Evolutionary conservation across 2,797 vertebrate genomes (phyloP).

Genomic region (Enoplosus armatus): DNA sequence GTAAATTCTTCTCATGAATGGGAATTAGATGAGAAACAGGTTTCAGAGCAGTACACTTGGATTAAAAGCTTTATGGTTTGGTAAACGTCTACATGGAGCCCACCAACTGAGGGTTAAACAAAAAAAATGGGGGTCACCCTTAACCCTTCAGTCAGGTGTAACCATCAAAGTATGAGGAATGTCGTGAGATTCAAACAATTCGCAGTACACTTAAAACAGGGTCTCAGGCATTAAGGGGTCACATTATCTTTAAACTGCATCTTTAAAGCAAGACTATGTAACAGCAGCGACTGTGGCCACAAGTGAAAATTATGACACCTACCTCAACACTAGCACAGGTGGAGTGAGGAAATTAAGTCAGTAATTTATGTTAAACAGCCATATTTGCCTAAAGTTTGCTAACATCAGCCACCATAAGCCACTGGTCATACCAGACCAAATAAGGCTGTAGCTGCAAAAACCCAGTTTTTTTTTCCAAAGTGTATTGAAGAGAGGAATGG

Average conservation of each 20-base stretch:
- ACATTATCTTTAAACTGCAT: background rate
- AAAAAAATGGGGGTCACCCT: slow-evolving; percentile 63
- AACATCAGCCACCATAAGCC: slow-evolving; percentile 8
- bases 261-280: too few species aligned
- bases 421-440: slow-evolving; percentile 31
- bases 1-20: background rate
- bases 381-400: slow-evolving; percentile 14
- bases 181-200: slow-evolving; percentile 6
- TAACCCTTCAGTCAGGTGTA: slow-evolving; percentile 53
- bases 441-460: slow-evolving; percentile 27
- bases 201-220: background rate
- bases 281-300: background rate
- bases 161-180: slow-evolving; percentile 42
- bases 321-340: background rate
- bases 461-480: too few species aligned
- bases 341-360: background rate
- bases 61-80: slow-evolving; percentile 60
- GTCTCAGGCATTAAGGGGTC: background rate
- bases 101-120: slow-evolving; percentile 62
- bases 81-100: slow-evolving; percentile 59
- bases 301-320: background rate
- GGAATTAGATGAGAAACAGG: slow-evolving; percentile 23
- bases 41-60: slow-evolving; percentile 33
- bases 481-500: background rate
- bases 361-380: background rate